Base-by-base conservation (phyloP, 2,797 vertebrate species). In the Aselliscus stoliczkanus region DNA sequence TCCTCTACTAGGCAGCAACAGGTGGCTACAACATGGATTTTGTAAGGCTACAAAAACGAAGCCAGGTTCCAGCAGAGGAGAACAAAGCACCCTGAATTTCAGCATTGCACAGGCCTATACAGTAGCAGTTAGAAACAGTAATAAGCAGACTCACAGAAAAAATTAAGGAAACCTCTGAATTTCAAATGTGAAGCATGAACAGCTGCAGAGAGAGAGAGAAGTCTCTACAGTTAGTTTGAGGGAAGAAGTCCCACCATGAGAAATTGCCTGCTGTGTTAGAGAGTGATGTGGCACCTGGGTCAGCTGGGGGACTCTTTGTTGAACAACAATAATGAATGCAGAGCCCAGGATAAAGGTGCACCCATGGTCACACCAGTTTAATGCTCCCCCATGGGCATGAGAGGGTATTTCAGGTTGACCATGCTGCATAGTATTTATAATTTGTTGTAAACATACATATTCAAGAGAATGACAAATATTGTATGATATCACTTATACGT, bases 381-480 rank as follows among this genome's bases (percentile, higher is more conserved):
- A n/a, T 14, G 27, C 4, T n/a, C 17, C 37, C 29, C 17, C 31
- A 13, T 47, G 21, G 42, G 10, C 5, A 10, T 29, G 21, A 60
- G n/a, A n/a, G 70, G 37, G 3, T 7, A 62, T 42, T 87, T 83
- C 42, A 87, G n/a, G 3, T 34, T 21, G 9, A 60, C 4, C n/a
- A 29, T 54, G 39, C 37, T 85, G 20, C 8, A 29, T 29, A 37
- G 60, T 64, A 52, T 79, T 80, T 87, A 91, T 52, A 37, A 75
- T 88, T 44, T 90, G 25, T 34, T 94, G 47, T 65, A 75, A 82
- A 82, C 58, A 25, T 11, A 7, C 75, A 7, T 67, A 88, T 67
- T 82, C n/a, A 58, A 50, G 37, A 58, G 31, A 67, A 93, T 44
- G 31, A 65, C 37, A 47, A 17, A 37, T 37, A 88, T 23, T 37